Conservation (phyloP, 2,888 invertebrate genomes). For the Acrocera orbiculus region DNA sequence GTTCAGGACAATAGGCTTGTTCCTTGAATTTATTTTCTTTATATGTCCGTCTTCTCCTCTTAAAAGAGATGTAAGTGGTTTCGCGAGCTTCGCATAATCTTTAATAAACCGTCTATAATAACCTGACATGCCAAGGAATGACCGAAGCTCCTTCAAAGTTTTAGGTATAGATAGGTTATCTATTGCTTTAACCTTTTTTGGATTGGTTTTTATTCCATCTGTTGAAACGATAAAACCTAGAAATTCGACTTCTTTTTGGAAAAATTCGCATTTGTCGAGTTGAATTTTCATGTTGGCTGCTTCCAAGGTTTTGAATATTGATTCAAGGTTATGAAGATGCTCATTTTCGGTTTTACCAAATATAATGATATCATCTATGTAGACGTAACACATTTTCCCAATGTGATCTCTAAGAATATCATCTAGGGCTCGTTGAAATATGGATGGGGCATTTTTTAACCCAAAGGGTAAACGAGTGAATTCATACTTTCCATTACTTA, state of each 20-base stretch:
- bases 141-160: constrained; percentile 11
- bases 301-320: constrained; percentile 4
- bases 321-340: constrained; percentile 6
- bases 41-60: constrained; percentile 10
- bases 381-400: constrained; percentile 7
- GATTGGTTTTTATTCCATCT: constrained; percentile 17
- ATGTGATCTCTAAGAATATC: constrained; percentile 6
- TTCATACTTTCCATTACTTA: constrained; percentile 3
- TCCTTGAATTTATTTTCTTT: constrained; percentile 5
- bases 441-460: constrained; percentile 3
- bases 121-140: constrained; percentile 12
- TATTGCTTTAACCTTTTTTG: constrained; percentile 13
- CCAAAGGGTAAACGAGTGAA: constrained; percentile 1
- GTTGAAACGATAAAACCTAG: constrained; percentile 18
- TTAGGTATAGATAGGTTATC: constrained; percentile 11
- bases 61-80: constrained; percentile 13
- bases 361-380: constrained; percentile 9
- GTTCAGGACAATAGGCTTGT: constrained; percentile 1
- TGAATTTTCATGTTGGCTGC: constrained; percentile 10
- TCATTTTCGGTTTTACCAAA: constrained; percentile 6
- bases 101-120: constrained; percentile 13
- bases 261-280: constrained; percentile 17
- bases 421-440: not conserved
- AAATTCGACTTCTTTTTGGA: constrained; percentile 17
- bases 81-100: constrained; percentile 12